A percentile compares a stretch with the other conserved stretches of the same genome.
Conservation (phyloP, 2,113 vertebrate species). For the Cyanistes caeruleus region DNA sequence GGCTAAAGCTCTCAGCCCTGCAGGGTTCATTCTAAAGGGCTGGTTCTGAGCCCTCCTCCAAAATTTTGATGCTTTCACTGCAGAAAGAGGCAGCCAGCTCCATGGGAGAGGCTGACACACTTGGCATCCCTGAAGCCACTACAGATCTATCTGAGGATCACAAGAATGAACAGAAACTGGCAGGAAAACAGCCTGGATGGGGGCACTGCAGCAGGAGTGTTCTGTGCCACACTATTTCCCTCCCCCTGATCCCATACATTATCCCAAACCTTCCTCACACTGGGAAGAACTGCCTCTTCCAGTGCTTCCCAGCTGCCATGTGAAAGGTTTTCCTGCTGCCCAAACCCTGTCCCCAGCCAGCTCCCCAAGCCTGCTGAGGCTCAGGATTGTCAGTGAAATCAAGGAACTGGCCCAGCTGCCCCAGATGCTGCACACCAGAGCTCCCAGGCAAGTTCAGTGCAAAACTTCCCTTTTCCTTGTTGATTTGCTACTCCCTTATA, state of each 20-base stretch:
- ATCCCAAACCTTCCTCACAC: accelerated
- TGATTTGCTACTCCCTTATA: not conserved
- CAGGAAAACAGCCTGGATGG: not conserved
- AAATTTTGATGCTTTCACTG: not conserved
- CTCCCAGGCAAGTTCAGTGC: not conserved
- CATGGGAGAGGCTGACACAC: not conserved
- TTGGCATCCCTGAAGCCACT: not conserved
- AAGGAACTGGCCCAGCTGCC: not conserved
- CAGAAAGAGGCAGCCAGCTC: not conserved
- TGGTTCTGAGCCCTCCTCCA: not conserved
- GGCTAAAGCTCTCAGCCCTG: not conserved
- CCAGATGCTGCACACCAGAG: not conserved
- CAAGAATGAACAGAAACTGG: accelerated
- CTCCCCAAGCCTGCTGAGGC: not conserved
- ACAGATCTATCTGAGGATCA: not conserved
- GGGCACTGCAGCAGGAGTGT: not conserved
- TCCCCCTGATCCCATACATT: accelerated
- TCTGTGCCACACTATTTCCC: not conserved
- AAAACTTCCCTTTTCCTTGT: not conserved
- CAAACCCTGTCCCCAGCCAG: not conserved
- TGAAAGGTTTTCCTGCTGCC: not conserved
- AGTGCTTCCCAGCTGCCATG: accelerated
- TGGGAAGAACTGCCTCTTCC: not conserved
- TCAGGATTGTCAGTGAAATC: not conserved
- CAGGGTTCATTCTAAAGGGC: not conserved